Base-by-base conservation (phyloP, 2,113 vertebrate species). In the Thamnaconus septentrionalis region DNA sequence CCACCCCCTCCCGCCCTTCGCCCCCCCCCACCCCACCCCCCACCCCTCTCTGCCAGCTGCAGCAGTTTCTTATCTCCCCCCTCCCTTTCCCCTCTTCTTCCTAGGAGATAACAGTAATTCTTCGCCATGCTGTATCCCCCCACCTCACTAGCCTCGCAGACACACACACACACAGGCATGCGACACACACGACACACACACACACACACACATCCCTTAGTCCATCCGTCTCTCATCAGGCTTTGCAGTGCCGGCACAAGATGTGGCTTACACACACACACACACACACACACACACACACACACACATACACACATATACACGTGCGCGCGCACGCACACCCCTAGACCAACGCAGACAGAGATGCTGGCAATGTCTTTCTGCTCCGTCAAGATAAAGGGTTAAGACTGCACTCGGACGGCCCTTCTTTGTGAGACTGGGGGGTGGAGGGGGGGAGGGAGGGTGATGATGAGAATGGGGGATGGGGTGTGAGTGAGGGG, bases 351-450 rank as follows among this genome's bases (percentile, higher is more conserved):
- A 78, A 71, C 76, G 73, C 74, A 85, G 71, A 85, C 66, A 76
- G 93, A 94, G 94, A 95, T 94, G 93, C 92, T 91, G 90, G 79
- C 72, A 90, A 82, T 91, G 94, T 96, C 94, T 97, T 95, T 96
- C 96, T 98, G 95, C 93, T 95, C 92, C 90, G 94, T 94, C 91
- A 94, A 98, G 96, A 98, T 97, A 96, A 98, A 98, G 94, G 94
- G 95, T 98, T 98, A 98, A 96, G 94, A 95, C 94, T 93, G 94
- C 94, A 92, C 93, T 94, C 89, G 92, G 93, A 94, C 94, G 87
- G 92, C 92, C 91, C 92, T 91, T 94, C 93, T 94, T 93, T 93
- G 89, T 90, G 78, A 87, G 73, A 75, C 54, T 71, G 62, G 73
- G 56, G 56, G 70, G 66, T 56, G 41, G 45, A 43, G 3, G 31